Conservation (phyloP, 1,140 invertebrate genomes). For the Bombus huntii region DNA sequence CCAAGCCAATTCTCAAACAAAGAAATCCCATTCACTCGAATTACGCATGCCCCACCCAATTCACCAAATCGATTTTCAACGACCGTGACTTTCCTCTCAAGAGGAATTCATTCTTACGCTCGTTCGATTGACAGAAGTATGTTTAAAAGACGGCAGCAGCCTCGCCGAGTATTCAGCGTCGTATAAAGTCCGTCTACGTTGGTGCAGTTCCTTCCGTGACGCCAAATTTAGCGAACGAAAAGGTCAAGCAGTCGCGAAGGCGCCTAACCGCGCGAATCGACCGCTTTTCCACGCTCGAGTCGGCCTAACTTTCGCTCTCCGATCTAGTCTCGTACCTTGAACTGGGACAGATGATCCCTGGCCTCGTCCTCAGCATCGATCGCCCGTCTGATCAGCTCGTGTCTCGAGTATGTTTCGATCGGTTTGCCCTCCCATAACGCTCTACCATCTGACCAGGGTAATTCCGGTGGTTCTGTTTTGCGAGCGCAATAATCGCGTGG, state of each 20-base stretch:
- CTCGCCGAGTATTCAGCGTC: conserved; percentile 33
- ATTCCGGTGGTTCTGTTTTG: conserved; percentile 83
- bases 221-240: conserved; percentile 79
- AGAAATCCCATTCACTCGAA: neutral
- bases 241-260: conserved; percentile 78
- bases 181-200: conserved; percentile 30
- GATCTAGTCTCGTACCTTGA: conserved; percentile 74
- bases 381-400: conserved; percentile 86
- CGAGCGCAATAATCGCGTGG: neutral
- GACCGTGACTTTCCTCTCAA: conserved; percentile 14
- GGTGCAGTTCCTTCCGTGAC: conserved; percentile 68
- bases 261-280: conserved; percentile 41
- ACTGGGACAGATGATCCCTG: conserved; percentile 85
- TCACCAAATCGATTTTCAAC: neutral
- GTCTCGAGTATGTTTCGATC: conserved; percentile 84
- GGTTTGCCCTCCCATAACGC: conserved; percentile 80
- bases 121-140: neutral
- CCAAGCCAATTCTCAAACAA: neutral
- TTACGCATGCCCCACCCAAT: neutral
- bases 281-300: conserved; percentile 4
- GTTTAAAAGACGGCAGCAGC: neutral
- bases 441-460: conserved; percentile 89
- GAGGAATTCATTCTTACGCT: conserved; percentile 2
- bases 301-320: conserved; percentile 7
- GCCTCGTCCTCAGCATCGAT: conserved; percentile 86